phyloP scores from a whole-genome alignment of 92 coral and sea anemone species.

The Porites lobata region DNA sequence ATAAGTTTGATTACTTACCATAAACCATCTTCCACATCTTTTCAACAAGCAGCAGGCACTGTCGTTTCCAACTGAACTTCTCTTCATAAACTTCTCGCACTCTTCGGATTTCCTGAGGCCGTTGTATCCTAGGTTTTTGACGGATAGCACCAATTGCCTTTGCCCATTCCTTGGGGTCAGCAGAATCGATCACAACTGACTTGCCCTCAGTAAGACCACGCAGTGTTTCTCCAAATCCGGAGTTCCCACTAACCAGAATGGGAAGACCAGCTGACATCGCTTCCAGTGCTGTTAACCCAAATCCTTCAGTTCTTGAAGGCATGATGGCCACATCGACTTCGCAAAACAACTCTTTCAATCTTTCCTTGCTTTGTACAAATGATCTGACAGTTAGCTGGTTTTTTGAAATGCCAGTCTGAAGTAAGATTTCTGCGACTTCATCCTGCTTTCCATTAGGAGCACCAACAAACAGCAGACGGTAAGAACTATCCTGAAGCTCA shows the following conservation, averaged over 20 bases:
- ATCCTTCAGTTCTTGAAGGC: background rate
- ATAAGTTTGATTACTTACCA: background rate
- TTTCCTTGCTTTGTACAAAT: background rate
- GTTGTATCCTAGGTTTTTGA: background rate
- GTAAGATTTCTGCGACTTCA: background rate
- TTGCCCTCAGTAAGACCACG: background rate
- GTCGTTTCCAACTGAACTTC: background rate
- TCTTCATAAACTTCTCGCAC: background rate
- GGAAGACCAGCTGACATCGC: background rate
- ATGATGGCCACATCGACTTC: background rate
- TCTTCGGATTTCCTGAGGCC: background rate
- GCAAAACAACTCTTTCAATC: background rate
- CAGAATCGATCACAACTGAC: background rate
- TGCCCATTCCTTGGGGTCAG: background rate
- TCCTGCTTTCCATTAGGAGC: background rate
- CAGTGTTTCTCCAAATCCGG: background rate
- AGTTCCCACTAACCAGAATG: background rate
- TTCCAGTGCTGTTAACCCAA: background rate
- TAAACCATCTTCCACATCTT: background rate
- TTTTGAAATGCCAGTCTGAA: background rate
- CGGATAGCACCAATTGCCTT: background rate
- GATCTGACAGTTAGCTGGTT: background rate
- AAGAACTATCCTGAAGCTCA: background rate
- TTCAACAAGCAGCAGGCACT: background rate
- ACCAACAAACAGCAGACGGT: background rate